Conservation (phyloP, 1,140 invertebrate species). For the Potamilus streckersoni region DNA sequence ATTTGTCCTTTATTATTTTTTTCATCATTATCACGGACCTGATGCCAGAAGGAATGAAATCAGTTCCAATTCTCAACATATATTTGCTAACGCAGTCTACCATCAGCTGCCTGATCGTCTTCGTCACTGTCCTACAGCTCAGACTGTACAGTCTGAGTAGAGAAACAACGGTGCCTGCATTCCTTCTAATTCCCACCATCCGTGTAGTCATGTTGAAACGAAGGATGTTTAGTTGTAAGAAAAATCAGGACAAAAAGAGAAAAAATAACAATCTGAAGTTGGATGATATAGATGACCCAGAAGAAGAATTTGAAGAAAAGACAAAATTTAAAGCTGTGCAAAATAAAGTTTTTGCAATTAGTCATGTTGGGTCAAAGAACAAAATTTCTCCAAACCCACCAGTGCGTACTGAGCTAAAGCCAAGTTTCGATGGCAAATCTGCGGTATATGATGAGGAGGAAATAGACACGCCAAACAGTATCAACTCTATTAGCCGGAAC, state of each 20-base stretch:
- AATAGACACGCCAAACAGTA: no score
- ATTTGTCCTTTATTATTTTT: conserved; percentile 27
- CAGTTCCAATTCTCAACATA: conserved; percentile 17
- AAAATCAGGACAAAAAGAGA: not conserved
- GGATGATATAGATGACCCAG: conserved; percentile 10
- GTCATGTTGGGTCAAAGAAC: not conserved
- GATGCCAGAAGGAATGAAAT: conserved; percentile 18
- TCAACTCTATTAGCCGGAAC: not conserved
- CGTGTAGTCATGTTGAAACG: not conserved
- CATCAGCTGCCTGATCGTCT: conserved; percentile 17
- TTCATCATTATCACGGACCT: conserved; percentile 25
- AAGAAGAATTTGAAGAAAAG: conserved; percentile 11
- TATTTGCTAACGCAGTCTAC: conserved; percentile 22
- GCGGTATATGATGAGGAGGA: no score
- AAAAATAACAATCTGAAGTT: not conserved
- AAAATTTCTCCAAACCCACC: no score
- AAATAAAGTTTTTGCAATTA: not conserved
- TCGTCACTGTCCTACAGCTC: conserved; percentile 22
- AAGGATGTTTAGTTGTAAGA: not conserved
- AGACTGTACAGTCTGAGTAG: conserved; percentile 10
- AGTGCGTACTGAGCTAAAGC: no score
- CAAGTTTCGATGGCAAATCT: no score
- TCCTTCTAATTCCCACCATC: not conserved
- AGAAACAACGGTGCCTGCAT: conserved; percentile 8
- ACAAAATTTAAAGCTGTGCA: not conserved